phyloP scores from a whole-genome alignment of 2,113 vertebrate species.

The Bubo scandiacus region DNA sequence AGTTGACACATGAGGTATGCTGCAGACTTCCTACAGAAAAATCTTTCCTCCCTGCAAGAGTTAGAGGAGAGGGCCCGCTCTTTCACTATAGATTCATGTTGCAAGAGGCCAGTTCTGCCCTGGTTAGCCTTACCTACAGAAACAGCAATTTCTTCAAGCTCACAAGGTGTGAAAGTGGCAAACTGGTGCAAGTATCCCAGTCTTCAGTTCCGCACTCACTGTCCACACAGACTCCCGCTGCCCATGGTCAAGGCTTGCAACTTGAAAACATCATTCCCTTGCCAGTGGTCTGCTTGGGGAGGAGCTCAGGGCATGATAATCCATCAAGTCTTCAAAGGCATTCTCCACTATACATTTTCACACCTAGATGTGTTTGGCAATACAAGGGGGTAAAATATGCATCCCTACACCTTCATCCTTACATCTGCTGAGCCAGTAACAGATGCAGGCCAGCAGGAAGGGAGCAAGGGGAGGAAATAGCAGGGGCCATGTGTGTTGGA shows the following conservation, averaged over 20 bases:
- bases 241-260: not conserved
- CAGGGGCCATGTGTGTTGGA: not conserved
- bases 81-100: not conserved
- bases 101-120: not conserved
- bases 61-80: not conserved
- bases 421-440: not conserved
- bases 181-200: not conserved
- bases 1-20: rapidly evolving
- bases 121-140: not conserved
- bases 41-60: not conserved
- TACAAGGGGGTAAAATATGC: not conserved
- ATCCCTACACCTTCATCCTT: not conserved
- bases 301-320: not conserved
- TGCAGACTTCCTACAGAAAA: not conserved
- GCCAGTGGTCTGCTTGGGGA: not conserved
- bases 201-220: not conserved
- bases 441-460: not conserved
- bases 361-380: not conserved
- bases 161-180: not conserved
- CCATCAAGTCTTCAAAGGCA: not conserved
- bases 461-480: rapidly evolving
- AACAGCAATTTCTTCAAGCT: not conserved
- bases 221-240: not conserved
- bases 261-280: not conserved
- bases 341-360: not conserved